phyloP scores from a whole-genome alignment of 2,797 vertebrate genomes.

The Paramormyrops hopkinsi region DNA sequence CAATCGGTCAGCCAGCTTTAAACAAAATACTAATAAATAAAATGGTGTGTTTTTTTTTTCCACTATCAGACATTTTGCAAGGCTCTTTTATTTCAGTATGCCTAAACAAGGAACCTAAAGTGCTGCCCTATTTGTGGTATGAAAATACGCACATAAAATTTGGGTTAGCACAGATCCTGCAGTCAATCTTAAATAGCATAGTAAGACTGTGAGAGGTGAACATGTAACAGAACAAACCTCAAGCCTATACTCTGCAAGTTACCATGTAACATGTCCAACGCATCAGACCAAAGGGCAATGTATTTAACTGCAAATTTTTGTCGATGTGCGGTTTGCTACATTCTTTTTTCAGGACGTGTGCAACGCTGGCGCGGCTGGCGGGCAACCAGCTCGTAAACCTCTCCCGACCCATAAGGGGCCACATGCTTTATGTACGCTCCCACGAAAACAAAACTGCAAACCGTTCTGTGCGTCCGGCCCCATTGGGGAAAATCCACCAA shows the following conservation, averaged over 20 bases:
- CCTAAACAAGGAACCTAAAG: background rate
- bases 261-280: background rate
- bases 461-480: background rate
- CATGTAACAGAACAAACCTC: background rate
- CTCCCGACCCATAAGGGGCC: background rate
- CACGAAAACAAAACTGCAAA: background rate
- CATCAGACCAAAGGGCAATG: background rate
- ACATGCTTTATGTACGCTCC: background rate
- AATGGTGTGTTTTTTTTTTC: background rate
- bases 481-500: background rate
- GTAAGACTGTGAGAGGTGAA: background rate
- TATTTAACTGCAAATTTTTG: background rate
- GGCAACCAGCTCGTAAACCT: background rate
- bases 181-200: background rate
- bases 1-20: background rate
- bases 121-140: background rate
- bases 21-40: background rate
- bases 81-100: background rate
- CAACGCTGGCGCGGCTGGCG: background rate
- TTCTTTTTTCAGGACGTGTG: conserved; percentile 2
- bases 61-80: background rate
- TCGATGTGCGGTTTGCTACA: background rate
- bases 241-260: background rate
- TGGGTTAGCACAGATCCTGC: background rate
- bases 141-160: background rate